Base-by-base conservation (phyloP, 2,888 invertebrate genomes). In the Neoitamus cyanurus region DNA sequence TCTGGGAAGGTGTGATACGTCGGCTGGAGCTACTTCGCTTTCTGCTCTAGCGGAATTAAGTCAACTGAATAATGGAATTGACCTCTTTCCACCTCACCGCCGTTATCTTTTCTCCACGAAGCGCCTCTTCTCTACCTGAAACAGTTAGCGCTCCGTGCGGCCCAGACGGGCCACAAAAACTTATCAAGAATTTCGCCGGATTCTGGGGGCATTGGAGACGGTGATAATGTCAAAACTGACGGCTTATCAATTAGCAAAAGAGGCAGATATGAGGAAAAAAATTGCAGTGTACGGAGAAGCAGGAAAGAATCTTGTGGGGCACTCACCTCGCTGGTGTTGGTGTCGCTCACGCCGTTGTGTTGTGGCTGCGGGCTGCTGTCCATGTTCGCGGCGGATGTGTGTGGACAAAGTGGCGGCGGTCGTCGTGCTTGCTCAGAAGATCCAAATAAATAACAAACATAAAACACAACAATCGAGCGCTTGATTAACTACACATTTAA, bases 331-430 rank as follows among this genome's bases (percentile, higher is more conserved):
- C 58, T 58, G 36, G 77, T 83, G 20, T 78, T 83, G 68, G 83
- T 83, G 58, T 85, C 85, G 30, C 46, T 85, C 58, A 85, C 84
- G 34, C 85, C 85, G 84, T 85, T 85, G 34, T 82, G 82, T 75
- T 85, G 85, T 42, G 83, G 83, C 73, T 82, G 83, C 73, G 83
- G 69, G 70, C 70, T 70, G 70, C 13, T 70, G 48, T 85, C 85
- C 85, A 85, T 85, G n/a, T 77, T 77, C 28, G 42, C 25, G 36
- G 85, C 72, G 25, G 80, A 31, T 80, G 28, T 48, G 58, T 31
- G 31, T 20, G 58, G 58, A 2, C 25, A 9, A 20, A 58, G 20
- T 20, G 25, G 58, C 25, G 80, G 34, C 20, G 36, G 58, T 15
- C 58, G 30, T 30, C 48, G 78, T 48, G 78, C 48, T 80, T 58